Conservation (phyloP, 1,140 invertebrate species). For the Telenomus remus region DNA sequence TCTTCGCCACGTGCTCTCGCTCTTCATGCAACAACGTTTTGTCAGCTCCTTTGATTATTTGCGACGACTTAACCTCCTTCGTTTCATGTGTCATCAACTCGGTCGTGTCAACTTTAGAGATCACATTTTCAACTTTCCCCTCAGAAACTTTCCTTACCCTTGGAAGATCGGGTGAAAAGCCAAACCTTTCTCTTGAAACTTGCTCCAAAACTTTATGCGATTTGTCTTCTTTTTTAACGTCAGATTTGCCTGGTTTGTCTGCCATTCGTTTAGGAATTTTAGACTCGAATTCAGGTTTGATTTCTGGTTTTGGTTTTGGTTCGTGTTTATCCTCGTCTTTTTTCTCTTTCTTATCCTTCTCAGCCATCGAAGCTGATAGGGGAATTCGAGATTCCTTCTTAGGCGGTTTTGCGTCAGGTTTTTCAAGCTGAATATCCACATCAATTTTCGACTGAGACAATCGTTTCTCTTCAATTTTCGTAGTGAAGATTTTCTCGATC, state of each 20-base stretch:
- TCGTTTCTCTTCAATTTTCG: slow-evolving; percentile 53
- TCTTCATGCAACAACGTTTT: slow-evolving; percentile 65
- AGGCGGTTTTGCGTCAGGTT: slow-evolving; percentile 18
- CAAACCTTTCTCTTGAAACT: slow-evolving; percentile 56
- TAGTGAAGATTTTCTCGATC: slow-evolving; percentile 46
- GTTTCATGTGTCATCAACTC: slow-evolving; percentile 61
- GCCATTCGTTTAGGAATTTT: slow-evolving; percentile 65
- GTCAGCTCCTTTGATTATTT: slow-evolving; percentile 61
- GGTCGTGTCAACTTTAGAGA: slow-evolving; percentile 66
- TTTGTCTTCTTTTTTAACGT: slow-evolving; percentile 63
- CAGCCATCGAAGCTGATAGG: slow-evolving; percentile 60
- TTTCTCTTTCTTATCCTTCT: slow-evolving; percentile 62
- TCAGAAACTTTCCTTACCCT: slow-evolving; percentile 62
- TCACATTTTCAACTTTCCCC: slow-evolving; percentile 40
- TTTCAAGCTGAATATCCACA: slow-evolving; percentile 14
- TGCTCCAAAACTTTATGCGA: slow-evolving; percentile 43
- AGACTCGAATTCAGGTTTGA: slow-evolving; percentile 66
- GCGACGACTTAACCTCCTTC: slow-evolving; percentile 65
- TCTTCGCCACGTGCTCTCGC: slow-evolving; percentile 62
- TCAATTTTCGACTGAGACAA: slow-evolving; percentile 38
- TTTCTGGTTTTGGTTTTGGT: slow-evolving; percentile 5
- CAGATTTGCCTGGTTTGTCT: slow-evolving; percentile 50
- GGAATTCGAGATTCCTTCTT: slow-evolving; percentile 69
- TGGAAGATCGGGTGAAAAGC: slow-evolving; percentile 53
- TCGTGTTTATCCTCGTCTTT: slow-evolving; percentile 24